Conservation (phyloP, 2,888 invertebrate species). For the Drosophila incognita region DNA sequence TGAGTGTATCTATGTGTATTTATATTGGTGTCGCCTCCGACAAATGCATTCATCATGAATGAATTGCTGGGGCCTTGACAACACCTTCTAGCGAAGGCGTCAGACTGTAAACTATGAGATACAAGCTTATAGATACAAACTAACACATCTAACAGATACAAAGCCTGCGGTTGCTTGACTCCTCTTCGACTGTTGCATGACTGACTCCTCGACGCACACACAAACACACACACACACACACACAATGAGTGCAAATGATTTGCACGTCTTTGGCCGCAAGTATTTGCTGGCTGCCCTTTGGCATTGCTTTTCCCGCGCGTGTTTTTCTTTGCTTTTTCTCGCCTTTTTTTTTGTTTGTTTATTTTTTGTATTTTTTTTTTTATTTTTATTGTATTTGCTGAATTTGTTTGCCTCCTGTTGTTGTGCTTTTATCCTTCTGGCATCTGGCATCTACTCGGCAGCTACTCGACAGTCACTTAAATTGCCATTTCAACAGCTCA, state of each 20-base stretch:
- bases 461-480: slow-evolving; percentile 75
- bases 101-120: slow-evolving; percentile 82
- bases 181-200: slow-evolving; percentile 1
- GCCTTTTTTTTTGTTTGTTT: not conserved
- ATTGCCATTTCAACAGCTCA: slow-evolving; percentile 82
- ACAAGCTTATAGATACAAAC: slow-evolving; percentile 39
- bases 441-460: slow-evolving; percentile 50
- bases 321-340: slow-evolving; percentile 17
- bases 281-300: slow-evolving; percentile 63
- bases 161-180: slow-evolving; percentile 13
- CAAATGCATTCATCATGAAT: slow-evolving; percentile 75
- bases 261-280: slow-evolving; percentile 63
- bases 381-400: slow-evolving; percentile 20
- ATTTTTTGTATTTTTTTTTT: not conserved
- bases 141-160: slow-evolving; percentile 31
- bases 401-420: slow-evolving; percentile 51
- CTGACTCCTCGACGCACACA: slow-evolving; percentile 13
- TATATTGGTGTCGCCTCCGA: slow-evolving; percentile 32
- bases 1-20: slow-evolving; percentile 10
- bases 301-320: slow-evolving; percentile 39
- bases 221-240: slow-evolving; percentile 7
- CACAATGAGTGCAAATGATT: slow-evolving; percentile 59
- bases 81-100: slow-evolving; percentile 63
- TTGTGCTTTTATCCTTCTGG: slow-evolving; percentile 61
- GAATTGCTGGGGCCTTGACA: slow-evolving; percentile 48